Evolutionary conservation across 2,113 vertebrate genomes (phyloP), one percentile per base, ranked within the genome.

Genomic region (Mus pahari): DNA sequence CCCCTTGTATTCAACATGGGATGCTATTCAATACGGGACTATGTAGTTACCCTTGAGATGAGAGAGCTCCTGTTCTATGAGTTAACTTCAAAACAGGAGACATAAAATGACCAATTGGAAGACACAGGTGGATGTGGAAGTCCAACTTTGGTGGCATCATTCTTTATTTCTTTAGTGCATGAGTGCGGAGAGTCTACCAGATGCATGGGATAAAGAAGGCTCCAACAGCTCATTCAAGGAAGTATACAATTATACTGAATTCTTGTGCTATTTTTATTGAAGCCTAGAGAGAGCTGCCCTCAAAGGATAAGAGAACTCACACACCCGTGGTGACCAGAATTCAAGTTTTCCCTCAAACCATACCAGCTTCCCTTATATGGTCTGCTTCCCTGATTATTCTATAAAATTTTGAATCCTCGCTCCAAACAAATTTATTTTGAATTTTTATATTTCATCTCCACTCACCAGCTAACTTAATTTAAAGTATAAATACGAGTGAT

Each of bases 231-330:
- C 3, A 12, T 10, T 42, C 19, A n/a, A 1, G 39, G 74, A 70
- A 24, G 62, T 11, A 53, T 2, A 33, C 2, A 33, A 48, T 74
- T 14, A 26, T 28, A 28, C 60, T 19, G n/a, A 66, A 11, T 33
- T 45, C 5, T 2, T 5, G 1, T 42, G 16, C 24, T 20, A 36
- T 31, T 20, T 53, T 39, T 11, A n/a, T 10, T 9, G 64, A 73
- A 33, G 0, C 5, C 20, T 26, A 2, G 0, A 10, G 8, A 16
- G 39, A 13, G n/a, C 11, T 31, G 1, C 10, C 31, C 6, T 28
- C 60, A 33, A 14, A 3, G 39, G 74, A 58, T 11, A 31, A 6
- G 5, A 36, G 86, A 64, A 3, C 13, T 2, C 20, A 4, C 20
- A 42, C 39, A n/a, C 22, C 39, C 22, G 16, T 73, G 17, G 62